These are phyloP conservation scores for Pheosia gnoma DNA, from an alignment of 2,888 invertebrate species.

Conservation along the genomic window DNA sequence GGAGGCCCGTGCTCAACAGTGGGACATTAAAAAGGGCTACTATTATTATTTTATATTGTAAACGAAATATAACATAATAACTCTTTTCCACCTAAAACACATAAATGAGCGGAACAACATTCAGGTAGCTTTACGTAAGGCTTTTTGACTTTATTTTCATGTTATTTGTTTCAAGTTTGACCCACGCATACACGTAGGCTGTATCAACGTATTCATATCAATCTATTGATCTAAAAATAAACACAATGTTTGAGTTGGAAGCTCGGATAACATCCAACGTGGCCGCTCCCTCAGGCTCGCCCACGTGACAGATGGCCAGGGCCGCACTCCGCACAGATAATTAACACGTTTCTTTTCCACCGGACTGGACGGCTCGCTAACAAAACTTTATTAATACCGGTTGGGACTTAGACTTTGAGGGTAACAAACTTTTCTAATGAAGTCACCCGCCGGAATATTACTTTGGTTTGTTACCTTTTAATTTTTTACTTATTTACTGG, in stretches of 20 bases:
- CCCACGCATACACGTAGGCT: no score
- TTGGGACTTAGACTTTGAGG: slow-evolving; percentile 77
- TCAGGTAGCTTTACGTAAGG: no score
- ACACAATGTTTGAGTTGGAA: slow-evolving; percentile 20
- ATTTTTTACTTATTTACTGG: slow-evolving; percentile 73
- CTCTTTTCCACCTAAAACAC: no score
- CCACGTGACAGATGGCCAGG: slow-evolving; percentile 73
- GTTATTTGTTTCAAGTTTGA: no score
- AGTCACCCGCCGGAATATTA: slow-evolving; percentile 76
- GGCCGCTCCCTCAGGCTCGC: slow-evolving; percentile 42
- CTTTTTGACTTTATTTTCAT: no score
- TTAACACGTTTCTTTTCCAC: slow-evolving; percentile 80
- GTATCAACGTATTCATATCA: slow-evolving; percentile 2
- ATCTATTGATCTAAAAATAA: slow-evolving; percentile 1
- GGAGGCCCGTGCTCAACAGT: no score
- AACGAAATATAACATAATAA: no score
- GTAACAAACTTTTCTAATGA: slow-evolving; percentile 82
- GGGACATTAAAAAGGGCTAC: no score
- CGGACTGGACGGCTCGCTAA: slow-evolving; percentile 56
- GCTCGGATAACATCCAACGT: slow-evolving; percentile 40
- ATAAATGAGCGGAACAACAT: no score
- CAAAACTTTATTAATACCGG: slow-evolving; percentile 83
- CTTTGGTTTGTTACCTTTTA: slow-evolving; percentile 69
- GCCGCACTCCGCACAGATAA: slow-evolving; percentile 65
- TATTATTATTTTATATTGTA: no score